Evolutionary conservation across 2,113 vertebrate species (phyloP), one percentile per base, ranked within the genome.

Genomic region (Alouatta palliata): DNA sequence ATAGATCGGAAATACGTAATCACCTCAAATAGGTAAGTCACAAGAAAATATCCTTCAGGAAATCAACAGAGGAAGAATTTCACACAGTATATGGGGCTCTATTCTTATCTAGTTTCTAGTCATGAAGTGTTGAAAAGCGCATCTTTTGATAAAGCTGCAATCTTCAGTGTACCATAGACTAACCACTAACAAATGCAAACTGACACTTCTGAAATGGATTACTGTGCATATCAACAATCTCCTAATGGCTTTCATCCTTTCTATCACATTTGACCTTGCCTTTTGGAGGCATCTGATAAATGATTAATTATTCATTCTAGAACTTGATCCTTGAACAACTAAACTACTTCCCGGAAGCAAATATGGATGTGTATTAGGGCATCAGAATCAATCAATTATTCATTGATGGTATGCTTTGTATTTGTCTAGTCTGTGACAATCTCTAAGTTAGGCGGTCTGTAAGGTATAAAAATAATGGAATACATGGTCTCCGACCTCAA

Each of bases 331-430:
- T 97, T 97, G 96, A 97, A 96, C 97, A 97, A 97, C 96, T 95
- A 84, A 96, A 95, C 96, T 97, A 98, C 97, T 98, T 98, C 97
- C 97, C 94, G 95, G 97, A 98, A 98, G 82, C 97, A 98, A 98
- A 97, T 92, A 97, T 85, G 82, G 97, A 97, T 97, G 84, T 96
- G 64, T 97, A 97, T 97, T 96, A 97, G 87, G 96, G 96, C 92
- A 97, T 96, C 95, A 91, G 84, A 95, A 96, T 82, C 43, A 61
- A 97, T 98, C 77, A 97, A 97, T 96, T 97, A 98, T 97, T 97
- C 97, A 97, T 97, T 66, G 96, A 97, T 96, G 61, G 90, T 94
- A 64, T 93, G 95, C 92, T 30, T 97, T 96, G 13, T 88, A 77
- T 97, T 96, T 97, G 80, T 71, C 43, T 85, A 61, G 84, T 80